Percentiles rank a stretch among this genome's conserved stretches.
These are phyloP conservation scores for Coranthus polyacanthus DNA, from an alignment of 2,797 vertebrate genomes.

Conservation along the genomic window DNA sequence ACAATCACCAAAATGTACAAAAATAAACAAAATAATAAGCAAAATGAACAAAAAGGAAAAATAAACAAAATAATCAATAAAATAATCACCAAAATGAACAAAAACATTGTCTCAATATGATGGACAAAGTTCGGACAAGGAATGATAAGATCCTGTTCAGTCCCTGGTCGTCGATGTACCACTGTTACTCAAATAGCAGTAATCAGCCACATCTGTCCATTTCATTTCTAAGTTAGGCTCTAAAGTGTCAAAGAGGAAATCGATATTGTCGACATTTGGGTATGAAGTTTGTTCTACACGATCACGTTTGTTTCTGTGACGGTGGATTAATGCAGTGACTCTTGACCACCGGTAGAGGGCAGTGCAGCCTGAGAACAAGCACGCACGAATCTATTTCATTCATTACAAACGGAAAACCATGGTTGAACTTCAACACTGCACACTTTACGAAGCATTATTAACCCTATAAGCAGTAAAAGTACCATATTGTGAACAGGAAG, in stretches of 20 bases:
- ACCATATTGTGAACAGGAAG: neutral
- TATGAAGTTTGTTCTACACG: neutral
- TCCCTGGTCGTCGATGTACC: too few relatives aligned
- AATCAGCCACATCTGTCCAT: neutral
- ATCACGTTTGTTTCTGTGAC: constrained; percentile 1
- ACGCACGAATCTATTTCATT: constrained; percentile 12
- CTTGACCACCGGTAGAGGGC: constrained; percentile 66
- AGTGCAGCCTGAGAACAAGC: constrained; percentile 51
- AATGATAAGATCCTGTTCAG: too few relatives aligned
- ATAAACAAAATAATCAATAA: too few relatives aligned
- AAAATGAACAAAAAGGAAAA: too few relatives aligned
- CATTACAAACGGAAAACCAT: constrained; percentile 10
- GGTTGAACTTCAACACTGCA: constrained; percentile 3
- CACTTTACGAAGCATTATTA: neutral
- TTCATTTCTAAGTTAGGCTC: neutral
- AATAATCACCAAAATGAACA: too few relatives aligned
- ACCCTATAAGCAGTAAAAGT: neutral
- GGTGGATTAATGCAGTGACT: constrained; percentile 42
- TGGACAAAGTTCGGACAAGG: too few relatives aligned
- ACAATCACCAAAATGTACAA: too few relatives aligned
- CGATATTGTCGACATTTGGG: neutral
- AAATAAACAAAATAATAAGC: too few relatives aligned
- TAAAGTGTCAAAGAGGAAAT: too few relatives aligned
- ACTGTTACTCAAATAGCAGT: neutral
- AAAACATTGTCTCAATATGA: too few relatives aligned